phyloP scores from a whole-genome alignment of 2,888 invertebrate genomes.

The Phyto melanocephala region DNA sequence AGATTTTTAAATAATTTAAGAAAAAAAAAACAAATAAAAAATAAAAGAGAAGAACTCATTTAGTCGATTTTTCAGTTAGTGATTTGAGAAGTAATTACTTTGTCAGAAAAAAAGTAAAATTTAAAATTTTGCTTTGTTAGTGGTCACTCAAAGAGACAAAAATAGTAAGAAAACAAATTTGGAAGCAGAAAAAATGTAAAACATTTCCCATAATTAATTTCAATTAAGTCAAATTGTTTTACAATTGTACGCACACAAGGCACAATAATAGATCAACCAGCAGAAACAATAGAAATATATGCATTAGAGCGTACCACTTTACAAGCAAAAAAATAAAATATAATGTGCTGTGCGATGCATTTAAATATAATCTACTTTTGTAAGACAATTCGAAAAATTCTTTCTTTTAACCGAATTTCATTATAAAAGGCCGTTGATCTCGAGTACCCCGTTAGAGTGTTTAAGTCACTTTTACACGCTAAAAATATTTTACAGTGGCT shows the following conservation, averaged over 20 bases:
- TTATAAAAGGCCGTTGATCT: too few relatives aligned
- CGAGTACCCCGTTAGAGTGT: too few relatives aligned
- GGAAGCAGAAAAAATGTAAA: conserved; percentile 16
- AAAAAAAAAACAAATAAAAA: not conserved
- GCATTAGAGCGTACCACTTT: too few relatives aligned
- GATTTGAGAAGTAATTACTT: conserved; percentile 29
- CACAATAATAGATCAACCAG: not conserved
- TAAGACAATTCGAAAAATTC: too few relatives aligned
- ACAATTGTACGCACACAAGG: not conserved
- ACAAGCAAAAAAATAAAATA: not conserved
- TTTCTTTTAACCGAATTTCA: conserved; percentile 36
- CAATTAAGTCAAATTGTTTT: conserved; percentile 55
- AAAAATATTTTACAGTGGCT: too few relatives aligned
- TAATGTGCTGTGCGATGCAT: too few relatives aligned
- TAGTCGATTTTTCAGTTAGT: conserved; percentile 14
- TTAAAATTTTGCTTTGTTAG: conserved; percentile 17
- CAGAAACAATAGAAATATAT: not conserved
- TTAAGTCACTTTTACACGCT: too few relatives aligned
- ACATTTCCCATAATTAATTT: conserved; percentile 61
- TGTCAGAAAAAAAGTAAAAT: not conserved
- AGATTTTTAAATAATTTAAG: conserved; percentile 40
- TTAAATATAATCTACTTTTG: too few relatives aligned
- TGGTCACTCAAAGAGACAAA: conserved; percentile 5
- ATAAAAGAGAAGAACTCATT: conserved; percentile 39
- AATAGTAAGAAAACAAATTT: not conserved